A percentile compares a stretch with the other conserved stretches of the same genome.
Conservation (phyloP, 2,797 vertebrate species). For the Acanthopagrus latus region DNA sequence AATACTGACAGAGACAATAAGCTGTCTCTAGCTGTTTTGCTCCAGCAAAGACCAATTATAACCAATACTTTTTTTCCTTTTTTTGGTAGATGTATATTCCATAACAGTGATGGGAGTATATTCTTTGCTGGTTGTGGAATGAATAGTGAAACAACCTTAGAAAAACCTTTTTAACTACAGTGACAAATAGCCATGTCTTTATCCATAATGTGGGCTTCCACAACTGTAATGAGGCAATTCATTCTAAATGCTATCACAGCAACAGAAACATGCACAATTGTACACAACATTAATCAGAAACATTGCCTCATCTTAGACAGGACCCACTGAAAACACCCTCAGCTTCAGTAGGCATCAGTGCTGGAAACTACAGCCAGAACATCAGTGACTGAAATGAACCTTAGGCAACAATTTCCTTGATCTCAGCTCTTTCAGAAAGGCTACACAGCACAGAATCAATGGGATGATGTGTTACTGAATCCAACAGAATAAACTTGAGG, state of each 20-base stretch:
- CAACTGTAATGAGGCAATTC: conserved; percentile 30
- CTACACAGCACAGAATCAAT: conserved; percentile 45
- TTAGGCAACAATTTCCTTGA: conserved; percentile 30
- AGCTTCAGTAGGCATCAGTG: conserved; percentile 6
- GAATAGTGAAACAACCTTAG: background rate
- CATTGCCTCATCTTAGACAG: conserved; percentile 11
- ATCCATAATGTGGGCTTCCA: conserved; percentile 10
- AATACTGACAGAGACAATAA: background rate
- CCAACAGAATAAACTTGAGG: conserved; percentile 11
- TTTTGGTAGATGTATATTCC: background rate
- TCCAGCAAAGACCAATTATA: background rate
- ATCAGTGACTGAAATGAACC: conserved; percentile 19
- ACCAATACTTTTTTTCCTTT: background rate
- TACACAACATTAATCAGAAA: conserved; percentile 13
- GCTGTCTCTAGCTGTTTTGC: background rate
- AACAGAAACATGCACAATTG: conserved; percentile 14
- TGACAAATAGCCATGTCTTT: conserved; percentile 6
- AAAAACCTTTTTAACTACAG: conserved; percentile 12
- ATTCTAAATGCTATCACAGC: conserved; percentile 22
- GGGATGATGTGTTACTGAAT: conserved; percentile 24
- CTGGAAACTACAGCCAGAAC: background rate
- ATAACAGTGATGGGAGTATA: background rate
- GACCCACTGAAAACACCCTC: conserved; percentile 18
- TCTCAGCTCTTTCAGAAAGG: conserved; percentile 32
- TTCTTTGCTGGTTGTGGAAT: background rate